A percentile compares a stretch with the other conserved stretches of the same genome.
phyloP scores from a whole-genome alignment of 2,113 vertebrate genomes.

The Melanerpes formicivorus region DNA sequence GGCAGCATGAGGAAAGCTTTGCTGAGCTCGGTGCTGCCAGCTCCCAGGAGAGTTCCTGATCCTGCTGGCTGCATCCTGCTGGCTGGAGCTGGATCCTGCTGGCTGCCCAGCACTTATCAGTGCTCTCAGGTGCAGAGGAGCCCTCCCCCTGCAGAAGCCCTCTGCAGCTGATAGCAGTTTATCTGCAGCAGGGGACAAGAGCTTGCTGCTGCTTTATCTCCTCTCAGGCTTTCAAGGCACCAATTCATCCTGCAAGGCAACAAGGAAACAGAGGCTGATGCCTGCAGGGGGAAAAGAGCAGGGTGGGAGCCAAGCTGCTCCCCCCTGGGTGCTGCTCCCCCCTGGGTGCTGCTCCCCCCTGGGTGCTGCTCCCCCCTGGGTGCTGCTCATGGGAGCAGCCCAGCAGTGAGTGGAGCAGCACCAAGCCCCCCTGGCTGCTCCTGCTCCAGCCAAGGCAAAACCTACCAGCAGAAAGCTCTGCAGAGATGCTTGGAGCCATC shows the following conservation, averaged over 20 bases:
- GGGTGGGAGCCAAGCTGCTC: neutral
- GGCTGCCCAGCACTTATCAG: neutral
- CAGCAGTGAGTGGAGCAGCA: neutral
- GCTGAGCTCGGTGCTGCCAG: neutral
- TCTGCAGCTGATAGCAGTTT: neutral
- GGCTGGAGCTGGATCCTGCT: neutral
- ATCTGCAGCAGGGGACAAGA: neutral
- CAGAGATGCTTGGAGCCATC: neutral
- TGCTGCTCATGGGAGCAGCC: neutral
- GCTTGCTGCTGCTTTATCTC: conserved; percentile 14
- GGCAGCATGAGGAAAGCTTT: neutral
- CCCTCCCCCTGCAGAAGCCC: neutral
- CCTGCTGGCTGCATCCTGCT: neutral
- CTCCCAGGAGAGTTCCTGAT: conserved; percentile 1
- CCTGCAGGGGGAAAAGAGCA: neutral
- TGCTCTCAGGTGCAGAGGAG: neutral
- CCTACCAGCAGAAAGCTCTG: neutral
- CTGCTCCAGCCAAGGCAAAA: too few relatives aligned
- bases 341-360: too few relatives aligned
- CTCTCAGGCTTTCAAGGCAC: neutral
- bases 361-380: rapidly evolving
- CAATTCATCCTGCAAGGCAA: neutral
- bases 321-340: rapidly evolving
- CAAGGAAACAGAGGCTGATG: neutral
- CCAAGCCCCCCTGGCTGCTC: too few relatives aligned